Base-by-base conservation (phyloP, 2,888 invertebrate genomes). In the Cataglyphis rosenhaueri region DNA sequence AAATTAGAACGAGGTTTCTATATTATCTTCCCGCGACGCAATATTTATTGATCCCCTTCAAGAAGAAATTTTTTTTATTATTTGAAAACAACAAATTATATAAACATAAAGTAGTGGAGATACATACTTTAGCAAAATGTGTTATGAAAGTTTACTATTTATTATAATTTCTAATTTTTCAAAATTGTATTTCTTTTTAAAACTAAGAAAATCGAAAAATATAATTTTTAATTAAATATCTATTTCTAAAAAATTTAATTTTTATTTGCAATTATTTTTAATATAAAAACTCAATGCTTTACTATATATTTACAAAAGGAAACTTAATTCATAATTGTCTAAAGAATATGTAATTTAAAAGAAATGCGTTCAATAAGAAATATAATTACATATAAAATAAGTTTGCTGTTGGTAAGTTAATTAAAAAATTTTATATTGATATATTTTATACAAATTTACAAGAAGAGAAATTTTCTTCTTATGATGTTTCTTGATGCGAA, bases 361-460 rank as follows among this genome's bases (percentile, higher is more conserved):
- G 3, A 38, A 10, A 25, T 18, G 6, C 18, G 5, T 15, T 71
- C 25, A 57, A 10, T 5, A 21, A 12, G 6, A 32, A 18, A 41
- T 59, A 41, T 59, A 29, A 18, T 18, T 29, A 18, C 6, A 0
- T 74, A 41, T 61, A 74, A 74, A 32, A 61, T n/a, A 44, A 61
- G 8, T 52, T 52, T 74, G 29, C n/a, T 3, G 5, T 10, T 9
- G 32, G 1, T n/a, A 70, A 55, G 8, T 52, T 52, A 73, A 12
- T 12, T 9, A 44, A 73, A 74, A 9, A 74, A 73, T 61, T 41
- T 59, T 41, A 41, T 29, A 41, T 3, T 5, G 18, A 6, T n/a
- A 6, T 15, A n/a, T 68, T 52, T 52, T 52, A 52, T 57, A 41
- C 55, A 59, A 68, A 21, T 68, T 68, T 78, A 21, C 41, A 44